Evolutionary conservation across 2,797 vertebrate species (phyloP), one percentile per base, ranked within the genome.

Genomic region (Leucoraja ocellata): DNA sequence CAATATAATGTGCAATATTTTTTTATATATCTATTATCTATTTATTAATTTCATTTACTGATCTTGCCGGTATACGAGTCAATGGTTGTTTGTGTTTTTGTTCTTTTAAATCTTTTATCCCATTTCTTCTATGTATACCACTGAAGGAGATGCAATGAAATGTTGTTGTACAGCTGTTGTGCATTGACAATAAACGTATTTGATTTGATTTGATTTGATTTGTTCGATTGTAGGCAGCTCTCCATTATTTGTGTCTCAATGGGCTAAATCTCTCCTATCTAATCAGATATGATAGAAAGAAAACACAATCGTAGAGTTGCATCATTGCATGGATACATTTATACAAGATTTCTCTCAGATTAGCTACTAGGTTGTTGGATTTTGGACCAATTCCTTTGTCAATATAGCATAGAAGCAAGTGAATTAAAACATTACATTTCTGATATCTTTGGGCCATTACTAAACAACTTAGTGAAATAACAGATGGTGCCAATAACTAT

Each of bases 241-340:
- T 80, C 78, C 78, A 63, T 86, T 25, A 86, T 86, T 86, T 61
- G 25, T 86, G 54, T 28, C 83, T 86, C 58, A 86, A n/a, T 63
- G 54, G 83, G 39, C 39, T 28, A 86, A 86, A 63, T 28, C 58
- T n/a, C 16, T 81, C 36, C 79, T 18, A 28, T 86, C 83, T 61
- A 61, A 63, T 23, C 46, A 86, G 58, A 86, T 61, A 86, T 61
- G n/a, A 61, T 86, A 86, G 11, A 86, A 86, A 61, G 25, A 14
- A 63, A 86, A 46, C 21, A 4, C 10, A 86, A 61, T 86, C 63
- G 83, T 86, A n/a, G 25, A 86, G 83, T 86, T 61, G 28, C 13
- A 61, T 86, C 28, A 61, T 28, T 10, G 54, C 83, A 63, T 63
- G 83, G 54, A 28, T 63, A n/a, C 61, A 61, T 86, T 61, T 86